A percentile compares a stretch with the other conserved stretches of the same genome.
phyloP scores from a whole-genome alignment of 1,140 invertebrate genomes.

The Helicoverpa zea region DNA sequence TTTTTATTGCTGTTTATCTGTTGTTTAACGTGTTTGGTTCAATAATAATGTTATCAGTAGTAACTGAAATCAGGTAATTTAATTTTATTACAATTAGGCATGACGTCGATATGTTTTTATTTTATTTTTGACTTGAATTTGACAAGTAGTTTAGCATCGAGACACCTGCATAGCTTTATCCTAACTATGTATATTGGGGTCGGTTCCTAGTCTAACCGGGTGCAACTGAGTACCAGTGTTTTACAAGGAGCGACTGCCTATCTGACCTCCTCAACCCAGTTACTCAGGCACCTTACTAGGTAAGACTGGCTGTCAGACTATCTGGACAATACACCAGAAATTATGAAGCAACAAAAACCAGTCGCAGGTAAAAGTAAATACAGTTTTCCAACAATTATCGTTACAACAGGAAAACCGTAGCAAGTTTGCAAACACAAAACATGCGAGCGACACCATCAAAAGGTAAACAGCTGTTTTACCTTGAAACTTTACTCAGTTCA shows the following conservation, averaged over 20 bases:
- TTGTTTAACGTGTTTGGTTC: background rate
- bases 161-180: no score
- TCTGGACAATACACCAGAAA: no score
- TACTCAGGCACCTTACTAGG: no score
- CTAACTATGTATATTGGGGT: no score
- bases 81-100: background rate
- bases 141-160: no score
- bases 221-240: no score
- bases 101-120: no score
- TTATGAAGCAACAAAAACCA: background rate
- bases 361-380: background rate
- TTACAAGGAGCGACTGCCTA: no score
- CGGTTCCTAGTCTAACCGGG: no score
- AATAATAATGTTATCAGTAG: background rate
- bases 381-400: constrained; percentile 12
- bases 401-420: constrained; percentile 18
- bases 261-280: no score
- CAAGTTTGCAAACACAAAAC: constrained; percentile 22
- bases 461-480: constrained; percentile 30
- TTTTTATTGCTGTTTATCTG: background rate
- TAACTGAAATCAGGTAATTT: background rate
- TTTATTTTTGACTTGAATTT: no score
- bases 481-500: constrained; percentile 31
- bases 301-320: no score
- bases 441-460: constrained; percentile 32